Evolutionary conservation across 2,888 invertebrate species (phyloP).

Genomic region (Aspidapion aeneum): DNA sequence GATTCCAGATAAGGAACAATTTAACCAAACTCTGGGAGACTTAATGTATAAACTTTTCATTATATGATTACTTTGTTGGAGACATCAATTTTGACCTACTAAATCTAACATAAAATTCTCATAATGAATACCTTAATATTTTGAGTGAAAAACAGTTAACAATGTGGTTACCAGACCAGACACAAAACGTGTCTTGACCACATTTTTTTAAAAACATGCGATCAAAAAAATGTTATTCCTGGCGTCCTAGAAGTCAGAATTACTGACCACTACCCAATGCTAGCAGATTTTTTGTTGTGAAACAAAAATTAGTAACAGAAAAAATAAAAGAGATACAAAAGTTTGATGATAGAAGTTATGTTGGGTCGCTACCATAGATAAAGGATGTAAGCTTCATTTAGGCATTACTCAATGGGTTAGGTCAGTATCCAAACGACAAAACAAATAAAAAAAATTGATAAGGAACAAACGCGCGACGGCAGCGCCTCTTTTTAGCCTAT

Average conservation of each 20-base stretch:
- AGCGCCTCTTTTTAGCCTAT: no score
- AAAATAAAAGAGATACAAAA: neutral
- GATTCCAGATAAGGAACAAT: neutral
- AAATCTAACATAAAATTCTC: neutral
- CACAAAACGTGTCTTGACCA: neutral
- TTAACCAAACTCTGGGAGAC: neutral
- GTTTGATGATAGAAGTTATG: neutral
- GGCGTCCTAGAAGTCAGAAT: neutral
- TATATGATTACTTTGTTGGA: neutral
- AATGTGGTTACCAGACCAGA: neutral
- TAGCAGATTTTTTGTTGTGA: neutral
- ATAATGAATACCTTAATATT: neutral
- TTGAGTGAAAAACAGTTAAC: neutral
- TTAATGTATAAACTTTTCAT: neutral
- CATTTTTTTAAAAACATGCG: neutral
- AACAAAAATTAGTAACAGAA: neutral
- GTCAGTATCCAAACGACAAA: no score
- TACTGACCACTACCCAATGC: neutral
- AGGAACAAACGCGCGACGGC: no score
- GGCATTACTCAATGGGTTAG: no score
- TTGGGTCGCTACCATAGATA: neutral
- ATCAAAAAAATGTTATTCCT: neutral
- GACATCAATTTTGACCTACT: neutral
- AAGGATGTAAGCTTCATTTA: no score
- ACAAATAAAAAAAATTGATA: no score